phyloP scores from a whole-genome alignment of 1,140 invertebrate species.

The Galendromus occidentalis region DNA sequence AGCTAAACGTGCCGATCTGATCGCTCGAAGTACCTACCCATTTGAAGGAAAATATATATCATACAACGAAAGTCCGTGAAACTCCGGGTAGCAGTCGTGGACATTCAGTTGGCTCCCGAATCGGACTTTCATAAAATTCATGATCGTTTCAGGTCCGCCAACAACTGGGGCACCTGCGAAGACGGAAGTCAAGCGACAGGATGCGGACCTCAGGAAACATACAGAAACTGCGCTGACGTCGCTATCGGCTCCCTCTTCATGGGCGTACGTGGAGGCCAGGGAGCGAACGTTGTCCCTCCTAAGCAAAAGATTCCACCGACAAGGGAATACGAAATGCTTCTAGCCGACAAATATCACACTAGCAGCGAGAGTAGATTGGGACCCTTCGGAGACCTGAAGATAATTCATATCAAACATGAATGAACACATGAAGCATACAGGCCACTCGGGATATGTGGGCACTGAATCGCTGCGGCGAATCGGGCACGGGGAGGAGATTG shows the following conservation, averaged over 20 bases:
- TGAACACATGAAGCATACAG: too few relatives aligned
- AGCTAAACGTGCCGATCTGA: too few relatives aligned
- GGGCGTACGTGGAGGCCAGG: not conserved
- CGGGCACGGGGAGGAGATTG: not conserved
- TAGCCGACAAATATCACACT: not conserved
- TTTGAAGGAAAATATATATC: not conserved
- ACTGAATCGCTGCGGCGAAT: too few relatives aligned
- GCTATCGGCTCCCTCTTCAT: slow-evolving; percentile 32
- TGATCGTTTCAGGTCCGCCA: slow-evolving; percentile 33
- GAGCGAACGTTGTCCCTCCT: not conserved
- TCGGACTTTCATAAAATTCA: too few relatives aligned
- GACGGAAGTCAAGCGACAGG: slow-evolving; percentile 64
- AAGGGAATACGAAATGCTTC: not conserved
- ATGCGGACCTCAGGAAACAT: slow-evolving; percentile 64
- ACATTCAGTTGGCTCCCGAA: too few relatives aligned
- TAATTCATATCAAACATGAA: too few relatives aligned
- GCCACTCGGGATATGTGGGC: too few relatives aligned
- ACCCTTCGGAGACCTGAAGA: too few relatives aligned
- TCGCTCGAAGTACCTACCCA: not conserved
- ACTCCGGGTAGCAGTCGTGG: not conserved
- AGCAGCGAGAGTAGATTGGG: not conserved
- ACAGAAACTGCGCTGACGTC: slow-evolving; percentile 67
- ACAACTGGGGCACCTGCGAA: slow-evolving; percentile 64
- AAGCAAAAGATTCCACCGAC: not conserved
- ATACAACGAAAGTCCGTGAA: not conserved